These are phyloP conservation scores for Hypercompe scribonia DNA, from an alignment of 2,888 invertebrate species.

Conservation along the genomic window DNA sequence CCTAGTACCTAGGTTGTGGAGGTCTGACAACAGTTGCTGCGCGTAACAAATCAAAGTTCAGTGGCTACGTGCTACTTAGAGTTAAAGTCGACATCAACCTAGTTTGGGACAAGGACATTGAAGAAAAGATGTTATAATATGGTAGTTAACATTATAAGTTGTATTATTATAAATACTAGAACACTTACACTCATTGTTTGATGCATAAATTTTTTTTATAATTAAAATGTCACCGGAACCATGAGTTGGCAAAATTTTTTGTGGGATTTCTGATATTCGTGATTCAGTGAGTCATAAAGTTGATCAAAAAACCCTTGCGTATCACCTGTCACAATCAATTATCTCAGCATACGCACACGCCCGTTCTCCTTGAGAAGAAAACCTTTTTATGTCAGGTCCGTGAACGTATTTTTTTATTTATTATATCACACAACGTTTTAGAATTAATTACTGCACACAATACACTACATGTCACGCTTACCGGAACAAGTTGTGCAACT, in stretches of 20 bases:
- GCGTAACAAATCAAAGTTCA: no score
- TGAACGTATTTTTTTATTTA: constrained; percentile 22
- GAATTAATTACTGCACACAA: constrained; percentile 38
- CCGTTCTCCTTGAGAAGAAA: constrained; percentile 49
- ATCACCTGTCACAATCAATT: constrained; percentile 23
- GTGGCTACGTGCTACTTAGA: no score
- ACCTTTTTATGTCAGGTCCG: constrained; percentile 39
- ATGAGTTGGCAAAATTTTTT: not conserved
- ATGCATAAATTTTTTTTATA: not conserved
- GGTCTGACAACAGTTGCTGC: no score
- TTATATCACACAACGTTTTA: constrained; percentile 36
- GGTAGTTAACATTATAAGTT: no score
- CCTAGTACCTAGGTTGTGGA: no score
- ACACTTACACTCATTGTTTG: not conserved
- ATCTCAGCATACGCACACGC: not conserved
- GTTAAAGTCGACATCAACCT: no score
- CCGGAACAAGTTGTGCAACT: constrained; percentile 35
- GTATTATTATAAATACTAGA: not conserved
- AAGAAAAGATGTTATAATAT: no score
- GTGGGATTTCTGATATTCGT: constrained; percentile 14
- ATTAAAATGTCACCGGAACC: not conserved
- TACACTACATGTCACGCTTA: constrained; percentile 29
- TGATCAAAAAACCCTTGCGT: constrained; percentile 14
- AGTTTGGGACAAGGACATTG: no score
- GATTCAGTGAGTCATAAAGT: constrained; percentile 8